Percentiles rank a stretch among this genome's conserved stretches.
These are phyloP conservation scores for Xestia c-nigrum DNA, from an alignment of 2,888 invertebrate genomes.

Conservation along the genomic window DNA sequence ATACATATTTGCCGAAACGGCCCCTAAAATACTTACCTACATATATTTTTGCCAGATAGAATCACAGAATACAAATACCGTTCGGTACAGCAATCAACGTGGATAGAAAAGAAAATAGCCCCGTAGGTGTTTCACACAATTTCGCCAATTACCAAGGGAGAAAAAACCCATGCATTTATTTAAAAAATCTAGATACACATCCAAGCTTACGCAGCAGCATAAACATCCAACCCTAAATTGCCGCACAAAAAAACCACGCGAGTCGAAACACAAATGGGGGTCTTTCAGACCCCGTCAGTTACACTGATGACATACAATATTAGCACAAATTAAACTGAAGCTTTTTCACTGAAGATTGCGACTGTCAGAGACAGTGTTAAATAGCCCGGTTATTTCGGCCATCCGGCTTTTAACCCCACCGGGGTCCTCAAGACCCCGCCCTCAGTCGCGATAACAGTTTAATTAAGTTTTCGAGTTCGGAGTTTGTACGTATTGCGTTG, in stretches of 20 bases:
- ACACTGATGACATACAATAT: constrained; percentile 60
- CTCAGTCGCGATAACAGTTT: constrained; percentile 73
- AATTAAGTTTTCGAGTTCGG: constrained; percentile 74
- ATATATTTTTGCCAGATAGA: background rate
- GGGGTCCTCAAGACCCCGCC: constrained; percentile 58
- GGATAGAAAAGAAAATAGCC: background rate
- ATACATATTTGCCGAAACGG: background rate
- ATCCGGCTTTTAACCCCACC: constrained; percentile 67
- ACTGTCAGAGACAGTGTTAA: constrained; percentile 77
- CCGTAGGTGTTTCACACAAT: background rate
- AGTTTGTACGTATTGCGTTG: constrained; percentile 56
- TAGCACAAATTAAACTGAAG: constrained; percentile 61
- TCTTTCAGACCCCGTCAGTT: constrained; percentile 50
- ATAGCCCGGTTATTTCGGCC: constrained; percentile 74
- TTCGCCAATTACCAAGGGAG: constrained; percentile 1
- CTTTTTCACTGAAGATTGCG: constrained; percentile 69
- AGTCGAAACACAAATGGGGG: constrained; percentile 58
- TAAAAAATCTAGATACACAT: constrained; percentile 19
- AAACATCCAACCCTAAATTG: constrained; percentile 50
- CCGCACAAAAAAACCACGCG: constrained; percentile 45
- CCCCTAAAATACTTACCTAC: background rate
- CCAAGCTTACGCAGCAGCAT: constrained; percentile 19
- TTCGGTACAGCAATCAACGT: constrained; percentile 8
- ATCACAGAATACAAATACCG: background rate
- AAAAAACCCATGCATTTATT: constrained; percentile 33